These are phyloP conservation scores for Cheilosia vulpina DNA, from an alignment of 2,888 invertebrate genomes.

Conservation along the genomic window DNA sequence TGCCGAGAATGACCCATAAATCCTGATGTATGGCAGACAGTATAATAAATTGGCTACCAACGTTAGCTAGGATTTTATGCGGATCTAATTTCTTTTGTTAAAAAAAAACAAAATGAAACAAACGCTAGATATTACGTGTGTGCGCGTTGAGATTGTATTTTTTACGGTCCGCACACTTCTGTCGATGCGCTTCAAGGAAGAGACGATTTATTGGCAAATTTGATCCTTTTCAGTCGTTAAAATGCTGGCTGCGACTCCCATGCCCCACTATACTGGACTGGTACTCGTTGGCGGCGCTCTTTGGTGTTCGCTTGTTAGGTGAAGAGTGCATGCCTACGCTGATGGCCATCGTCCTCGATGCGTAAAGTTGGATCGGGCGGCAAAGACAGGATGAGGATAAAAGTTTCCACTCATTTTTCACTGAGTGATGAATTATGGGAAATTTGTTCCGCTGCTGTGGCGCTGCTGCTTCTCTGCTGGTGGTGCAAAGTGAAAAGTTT, in stretches of 20 bases:
- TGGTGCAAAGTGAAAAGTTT: conserved; percentile 57
- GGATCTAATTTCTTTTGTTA: conserved; percentile 71
- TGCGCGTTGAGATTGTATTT: conserved; percentile 4
- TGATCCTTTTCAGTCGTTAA: conserved; percentile 74
- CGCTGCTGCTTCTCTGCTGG: conserved; percentile 3
- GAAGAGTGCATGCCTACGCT: conserved; percentile 55
- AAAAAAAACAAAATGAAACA: conserved; percentile 32
- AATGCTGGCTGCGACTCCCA: conserved; percentile 28
- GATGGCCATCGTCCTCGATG: conserved; percentile 31
- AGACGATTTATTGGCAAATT: conserved; percentile 69
- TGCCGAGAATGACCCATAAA: conserved; percentile 68
- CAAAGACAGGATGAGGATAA: conserved; percentile 11
- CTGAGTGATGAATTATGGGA: conserved; percentile 67
- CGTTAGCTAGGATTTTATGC: conserved; percentile 62
- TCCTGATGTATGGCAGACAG: conserved; percentile 72
- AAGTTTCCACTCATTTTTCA: conserved; percentile 69
- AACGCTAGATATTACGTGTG: conserved; percentile 16
- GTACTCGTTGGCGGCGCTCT: conserved; percentile 17
- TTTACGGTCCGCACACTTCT: conserved; percentile 53
- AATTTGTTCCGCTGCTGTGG: conserved; percentile 59
- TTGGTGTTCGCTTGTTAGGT: conserved; percentile 51
- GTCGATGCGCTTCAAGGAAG: conserved; percentile 53
- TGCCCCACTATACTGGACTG: conserved; percentile 5
- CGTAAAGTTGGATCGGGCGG: conserved; percentile 23
- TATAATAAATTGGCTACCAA: conserved; percentile 67